phyloP scores from a whole-genome alignment of 2,888 invertebrate genomes.

The Aplocera efformata region DNA sequence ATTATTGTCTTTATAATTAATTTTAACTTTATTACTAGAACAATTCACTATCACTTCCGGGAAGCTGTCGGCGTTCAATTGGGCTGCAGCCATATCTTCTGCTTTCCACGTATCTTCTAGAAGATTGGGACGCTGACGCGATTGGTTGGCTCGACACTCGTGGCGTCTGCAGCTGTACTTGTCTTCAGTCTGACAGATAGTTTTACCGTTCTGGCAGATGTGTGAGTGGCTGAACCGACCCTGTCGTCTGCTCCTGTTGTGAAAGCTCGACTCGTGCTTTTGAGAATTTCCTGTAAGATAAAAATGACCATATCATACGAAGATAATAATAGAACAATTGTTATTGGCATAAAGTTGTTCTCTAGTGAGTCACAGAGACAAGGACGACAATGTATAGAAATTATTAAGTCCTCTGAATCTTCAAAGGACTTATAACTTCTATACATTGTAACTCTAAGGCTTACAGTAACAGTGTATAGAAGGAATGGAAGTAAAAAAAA shows the following conservation, averaged over 20 bases:
- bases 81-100: not conserved
- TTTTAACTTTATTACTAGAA: conserved; percentile 3
- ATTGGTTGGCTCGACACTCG: no score
- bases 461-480: no score
- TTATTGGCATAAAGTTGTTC: no score
- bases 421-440: no score
- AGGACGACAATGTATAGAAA: no score
- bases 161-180: not conserved
- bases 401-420: no score
- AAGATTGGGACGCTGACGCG: no score
- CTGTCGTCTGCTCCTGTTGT: conserved; percentile 25
- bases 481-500: no score
- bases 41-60: conserved; percentile 7
- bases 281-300: conserved; percentile 49
- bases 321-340: no score
- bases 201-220: conserved; percentile 28
- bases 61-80: not conserved
- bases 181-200: not conserved
- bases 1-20: conserved; percentile 5
- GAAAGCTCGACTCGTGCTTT: conserved; percentile 39
- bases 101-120: conserved; percentile 1
- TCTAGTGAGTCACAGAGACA: no score
- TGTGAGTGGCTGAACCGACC: conserved; percentile 25
- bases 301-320: no score
- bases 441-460: no score